phyloP scores from a whole-genome alignment of 2,888 invertebrate genomes.

The Perdita meconis region DNA sequence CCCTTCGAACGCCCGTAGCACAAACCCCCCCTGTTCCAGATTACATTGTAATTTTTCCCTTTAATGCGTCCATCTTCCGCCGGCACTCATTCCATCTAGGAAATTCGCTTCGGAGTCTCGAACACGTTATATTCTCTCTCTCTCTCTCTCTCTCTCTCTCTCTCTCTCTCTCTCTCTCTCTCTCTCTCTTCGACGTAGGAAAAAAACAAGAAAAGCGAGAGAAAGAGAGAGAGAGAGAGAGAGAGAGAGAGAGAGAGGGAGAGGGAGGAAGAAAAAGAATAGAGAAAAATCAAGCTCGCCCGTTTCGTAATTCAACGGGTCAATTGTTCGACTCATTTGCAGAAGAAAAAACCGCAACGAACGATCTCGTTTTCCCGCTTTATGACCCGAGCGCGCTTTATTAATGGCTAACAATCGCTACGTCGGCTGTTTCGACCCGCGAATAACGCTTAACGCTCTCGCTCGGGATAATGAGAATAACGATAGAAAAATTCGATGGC shows the following conservation, averaged over 20 bases:
- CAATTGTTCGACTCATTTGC: constrained; percentile 51
- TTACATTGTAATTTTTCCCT: constrained; percentile 59
- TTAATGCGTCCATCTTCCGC: neutral
- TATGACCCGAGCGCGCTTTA: constrained; percentile 12
- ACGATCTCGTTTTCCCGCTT: constrained; percentile 9
- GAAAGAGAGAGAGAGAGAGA: too few species aligned
- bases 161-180: too few species aligned
- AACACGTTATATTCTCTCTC: neutral
- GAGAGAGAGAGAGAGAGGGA: too few species aligned
- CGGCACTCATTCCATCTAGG: neutral
- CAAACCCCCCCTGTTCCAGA: constrained; percentile 56
- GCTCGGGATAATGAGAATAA: constrained; percentile 52
- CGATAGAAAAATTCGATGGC: constrained; percentile 59
- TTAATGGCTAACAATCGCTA: constrained; percentile 48
- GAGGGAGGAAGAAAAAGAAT: too few species aligned
- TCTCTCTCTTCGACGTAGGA: too few species aligned
- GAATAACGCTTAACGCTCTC: constrained; percentile 42
- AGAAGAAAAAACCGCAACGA: constrained; percentile 14
- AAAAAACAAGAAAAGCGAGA: too few species aligned
- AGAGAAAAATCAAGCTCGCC: neutral
- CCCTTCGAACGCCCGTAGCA: constrained; percentile 33
- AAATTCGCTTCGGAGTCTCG: neutral
- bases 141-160: too few species aligned
- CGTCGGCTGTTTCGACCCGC: constrained; percentile 42
- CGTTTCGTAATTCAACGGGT: constrained; percentile 16